phyloP scores from a whole-genome alignment of 2,113 vertebrate species.

The Mirounga angustirostris region DNA sequence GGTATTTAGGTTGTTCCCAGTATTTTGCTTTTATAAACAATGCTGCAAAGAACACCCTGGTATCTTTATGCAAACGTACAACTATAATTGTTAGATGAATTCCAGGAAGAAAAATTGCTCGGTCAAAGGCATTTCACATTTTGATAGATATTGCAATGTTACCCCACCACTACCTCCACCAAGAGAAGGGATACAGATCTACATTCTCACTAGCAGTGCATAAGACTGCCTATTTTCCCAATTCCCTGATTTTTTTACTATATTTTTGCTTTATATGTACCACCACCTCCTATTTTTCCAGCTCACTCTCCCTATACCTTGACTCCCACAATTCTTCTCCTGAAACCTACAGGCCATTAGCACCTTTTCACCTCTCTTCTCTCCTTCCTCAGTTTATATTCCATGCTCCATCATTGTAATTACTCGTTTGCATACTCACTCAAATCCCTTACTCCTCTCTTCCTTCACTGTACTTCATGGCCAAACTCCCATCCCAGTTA shows the following conservation, averaged over 20 bases:
- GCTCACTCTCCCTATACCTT: not conserved
- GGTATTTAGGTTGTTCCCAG: not conserved
- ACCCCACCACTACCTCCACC: not conserved
- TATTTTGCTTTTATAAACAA: slow-evolving; percentile 21
- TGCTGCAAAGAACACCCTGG: not conserved
- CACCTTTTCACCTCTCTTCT: not conserved
- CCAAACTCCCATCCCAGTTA: not conserved
- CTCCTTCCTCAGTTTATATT: not conserved
- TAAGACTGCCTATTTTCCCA: not conserved
- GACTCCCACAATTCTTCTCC: not conserved
- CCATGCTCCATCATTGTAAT: not conserved
- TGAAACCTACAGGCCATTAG: not conserved
- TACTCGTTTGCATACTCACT: not conserved
- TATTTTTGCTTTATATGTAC: not conserved
- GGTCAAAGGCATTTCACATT: not conserved
- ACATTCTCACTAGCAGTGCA: not conserved
- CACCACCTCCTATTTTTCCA: not conserved
- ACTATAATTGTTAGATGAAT: not conserved
- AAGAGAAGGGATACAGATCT: not conserved
- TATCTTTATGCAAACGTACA: not conserved
- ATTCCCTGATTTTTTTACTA: not conserved
- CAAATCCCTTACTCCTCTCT: not conserved
- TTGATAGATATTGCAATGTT: slow-evolving; percentile 23
- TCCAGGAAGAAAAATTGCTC: not conserved
- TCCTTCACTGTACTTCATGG: not conserved